Percentiles rank a stretch among this genome's conserved stretches.
These are phyloP conservation scores for Cheilosia grossa DNA, from an alignment of 2,888 invertebrate genomes.

Conservation along the genomic window DNA sequence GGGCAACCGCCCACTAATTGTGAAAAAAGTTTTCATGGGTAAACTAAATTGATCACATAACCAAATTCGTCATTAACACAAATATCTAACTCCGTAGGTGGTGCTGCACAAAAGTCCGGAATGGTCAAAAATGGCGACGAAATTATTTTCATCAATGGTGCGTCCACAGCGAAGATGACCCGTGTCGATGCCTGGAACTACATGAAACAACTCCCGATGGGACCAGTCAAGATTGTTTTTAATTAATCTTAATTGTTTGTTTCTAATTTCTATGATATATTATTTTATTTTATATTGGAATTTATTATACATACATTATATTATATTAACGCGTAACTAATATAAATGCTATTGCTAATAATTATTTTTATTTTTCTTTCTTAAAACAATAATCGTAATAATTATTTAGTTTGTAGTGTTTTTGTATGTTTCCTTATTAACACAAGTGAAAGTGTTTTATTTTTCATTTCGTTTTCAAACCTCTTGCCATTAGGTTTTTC, in stretches of 20 bases:
- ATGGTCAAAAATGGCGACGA: conserved; percentile 94
- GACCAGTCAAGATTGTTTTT: conserved; percentile 86
- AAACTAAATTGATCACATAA: conserved; percentile 76
- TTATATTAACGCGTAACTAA: conserved; percentile 20
- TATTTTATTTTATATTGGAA: conserved; percentile 12
- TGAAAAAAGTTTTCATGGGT: conserved; percentile 98
- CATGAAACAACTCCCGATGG: conserved; percentile 94
- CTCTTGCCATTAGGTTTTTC: conserved; percentile 70
- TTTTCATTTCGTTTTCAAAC: conserved; percentile 13
- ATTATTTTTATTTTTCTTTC: conserved; percentile 21
- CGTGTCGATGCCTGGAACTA: conserved; percentile 97
- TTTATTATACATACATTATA: conserved; percentile 35
- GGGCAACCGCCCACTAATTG: conserved; percentile 93
- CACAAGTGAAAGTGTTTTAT: neutral
- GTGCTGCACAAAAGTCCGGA: conserved; percentile 94
- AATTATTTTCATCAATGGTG: conserved; percentile 92
- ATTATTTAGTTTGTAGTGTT: conserved; percentile 59
- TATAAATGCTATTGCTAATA: conserved; percentile 34
- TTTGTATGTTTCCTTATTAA: conserved; percentile 36
- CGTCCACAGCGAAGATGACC: conserved; percentile 92
- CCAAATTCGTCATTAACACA: conserved; percentile 19
- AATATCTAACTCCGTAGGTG: conserved; percentile 85
- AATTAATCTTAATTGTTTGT: conserved; percentile 43
- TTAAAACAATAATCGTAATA: conserved; percentile 37
- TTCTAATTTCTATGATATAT: conserved; percentile 30